phyloP scores from a whole-genome alignment of 2,888 invertebrate species.

The Dinocampus coccinellae region DNA sequence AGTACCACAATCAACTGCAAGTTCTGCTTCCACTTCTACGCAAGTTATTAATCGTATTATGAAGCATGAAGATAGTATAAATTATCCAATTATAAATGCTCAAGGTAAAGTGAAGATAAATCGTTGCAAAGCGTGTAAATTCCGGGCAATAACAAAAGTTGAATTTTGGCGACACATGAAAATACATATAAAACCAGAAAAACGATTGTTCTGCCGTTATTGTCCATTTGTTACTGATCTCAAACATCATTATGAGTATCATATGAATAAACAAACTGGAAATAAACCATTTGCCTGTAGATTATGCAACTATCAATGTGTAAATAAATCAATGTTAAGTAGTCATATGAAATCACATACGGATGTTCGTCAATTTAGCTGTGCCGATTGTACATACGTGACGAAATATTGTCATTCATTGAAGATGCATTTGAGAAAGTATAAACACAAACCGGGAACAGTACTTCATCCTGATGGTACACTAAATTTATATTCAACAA shows the following conservation, averaged over 20 bases:
- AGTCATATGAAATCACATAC: slow-evolving; percentile 98
- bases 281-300: slow-evolving; percentile 96
- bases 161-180: slow-evolving; percentile 95
- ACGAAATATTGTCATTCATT: slow-evolving; percentile 98
- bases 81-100: slow-evolving; percentile 78
- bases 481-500: slow-evolving; percentile 88
- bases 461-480: slow-evolving; percentile 91
- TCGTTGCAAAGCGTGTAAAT: slow-evolving; percentile 93
- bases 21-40: neutral
- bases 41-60: neutral
- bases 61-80: slow-evolving; percentile 65
- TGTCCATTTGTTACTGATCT: slow-evolving; percentile 99
- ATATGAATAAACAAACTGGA: slow-evolving; percentile 93
- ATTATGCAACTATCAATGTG: slow-evolving; percentile 90
- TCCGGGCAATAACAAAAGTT: slow-evolving; percentile 86
- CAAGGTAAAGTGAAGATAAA: slow-evolving; percentile 90
- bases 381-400: slow-evolving; percentile 93
- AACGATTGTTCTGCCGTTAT: slow-evolving; percentile 88
- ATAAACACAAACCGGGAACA: slow-evolving; percentile 90
- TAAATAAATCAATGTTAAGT: slow-evolving; percentile 99
- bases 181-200: slow-evolving; percentile 93
- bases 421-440: slow-evolving; percentile 94
- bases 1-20: slow-evolving; percentile 60
- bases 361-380: slow-evolving; percentile 91
- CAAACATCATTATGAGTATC: slow-evolving; percentile 98